Evolutionary conservation across 2,888 invertebrate genomes (phyloP), one percentile per base, ranked within the genome.

Genomic region (Imbricaverruca yamaguchii): DNA sequence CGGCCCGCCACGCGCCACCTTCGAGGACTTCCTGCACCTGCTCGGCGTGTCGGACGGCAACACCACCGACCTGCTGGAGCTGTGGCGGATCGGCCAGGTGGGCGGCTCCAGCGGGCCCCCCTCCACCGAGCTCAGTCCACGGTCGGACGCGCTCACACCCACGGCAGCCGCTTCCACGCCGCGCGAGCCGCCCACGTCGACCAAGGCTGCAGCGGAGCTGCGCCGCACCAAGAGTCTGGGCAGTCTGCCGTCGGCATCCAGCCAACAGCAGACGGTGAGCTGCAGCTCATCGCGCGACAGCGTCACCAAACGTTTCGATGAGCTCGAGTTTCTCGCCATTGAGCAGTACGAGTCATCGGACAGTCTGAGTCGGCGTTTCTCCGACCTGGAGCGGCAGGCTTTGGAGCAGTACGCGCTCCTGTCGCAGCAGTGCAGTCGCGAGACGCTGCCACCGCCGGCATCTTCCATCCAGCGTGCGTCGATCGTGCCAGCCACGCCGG

Each of bases 281-380:
- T 74, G 53, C 6, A 74, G 74, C 74, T 39, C 74, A 53, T 39
- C 39, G 3, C 39, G 74, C 39, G 74, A 74, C 53, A 74, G 74
- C 74, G 74, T 74, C 18, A 74, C 74, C 53, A 39, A 53, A 21
- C 74, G 74, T 8, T 74, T 53, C 74, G 74, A 74, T 18, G 74
- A 74, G 74, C 74, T 74, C 74, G 74, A 74, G 74, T 74, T 74
- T 53, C 74, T 74, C 74, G 74, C 74, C 74, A 53, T 74, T 53
- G 74, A 74, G 53, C 74, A 74, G 74, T 74, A 74, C 53, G 74
- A 74, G 21, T 74, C 74, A 18, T 74, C 74, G 7, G 74, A 74
- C 74, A 74, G 74, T 13, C 74, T 74, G 53, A 74, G 53, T 18
- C 74, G 74, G 74, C 39, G 74, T 7, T 74, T 74, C 74, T 74